These are phyloP conservation scores for Grapholita molesta DNA, from an alignment of 1,140 invertebrate species.

Conservation along the genomic window DNA sequence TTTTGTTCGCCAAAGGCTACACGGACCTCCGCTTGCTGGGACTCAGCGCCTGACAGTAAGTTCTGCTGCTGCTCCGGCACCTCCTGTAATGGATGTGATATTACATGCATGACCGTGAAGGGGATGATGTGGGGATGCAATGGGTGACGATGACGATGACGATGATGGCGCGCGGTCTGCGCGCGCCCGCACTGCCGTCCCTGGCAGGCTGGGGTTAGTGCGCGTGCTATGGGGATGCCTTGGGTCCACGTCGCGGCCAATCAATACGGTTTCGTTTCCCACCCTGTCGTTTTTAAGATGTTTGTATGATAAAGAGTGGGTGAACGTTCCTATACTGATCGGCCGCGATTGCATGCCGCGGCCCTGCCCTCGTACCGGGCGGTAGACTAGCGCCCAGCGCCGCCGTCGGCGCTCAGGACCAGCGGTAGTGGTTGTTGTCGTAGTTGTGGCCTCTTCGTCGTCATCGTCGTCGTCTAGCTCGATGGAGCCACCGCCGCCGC, in stretches of 20 bases:
- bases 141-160: conserved; percentile 78
- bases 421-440: conserved; percentile 40
- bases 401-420: conserved; percentile 39
- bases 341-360: background rate
- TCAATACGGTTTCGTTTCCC: background rate
- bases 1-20: conserved; percentile 81
- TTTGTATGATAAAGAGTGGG: background rate
- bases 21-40: conserved; percentile 81
- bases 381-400: conserved; percentile 55
- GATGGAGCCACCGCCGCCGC: conserved; percentile 49
- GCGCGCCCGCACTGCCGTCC: conserved; percentile 61
- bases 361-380: conserved; percentile 65
- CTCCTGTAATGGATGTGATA: conserved; percentile 57
- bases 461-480: conserved; percentile 61
- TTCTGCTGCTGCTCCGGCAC: conserved; percentile 73
- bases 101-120: conserved; percentile 67
- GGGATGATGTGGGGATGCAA: conserved; percentile 70
- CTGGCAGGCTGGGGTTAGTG: conserved; percentile 63
- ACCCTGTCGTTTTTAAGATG: background rate
- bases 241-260: background rate
- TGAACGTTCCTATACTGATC: background rate
- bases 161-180: conserved; percentile 73
- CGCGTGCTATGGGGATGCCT: conserved; percentile 46
- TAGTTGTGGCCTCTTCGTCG: conserved; percentile 59
- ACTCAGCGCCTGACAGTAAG: conserved; percentile 77